Base-by-base conservation (phyloP, 2,113 vertebrate species). In the Atherinomorus stipes region DNA sequence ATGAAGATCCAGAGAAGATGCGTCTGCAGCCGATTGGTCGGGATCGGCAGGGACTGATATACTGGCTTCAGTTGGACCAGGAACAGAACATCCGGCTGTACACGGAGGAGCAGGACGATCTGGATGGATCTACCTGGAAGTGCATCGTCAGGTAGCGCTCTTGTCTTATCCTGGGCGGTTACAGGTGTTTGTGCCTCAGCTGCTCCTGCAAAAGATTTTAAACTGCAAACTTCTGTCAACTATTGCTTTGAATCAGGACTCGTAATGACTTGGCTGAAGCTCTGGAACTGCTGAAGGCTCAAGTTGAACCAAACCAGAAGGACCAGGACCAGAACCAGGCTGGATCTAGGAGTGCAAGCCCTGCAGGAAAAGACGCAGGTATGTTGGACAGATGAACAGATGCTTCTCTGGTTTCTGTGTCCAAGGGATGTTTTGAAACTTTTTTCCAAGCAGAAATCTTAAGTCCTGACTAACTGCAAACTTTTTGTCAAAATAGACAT, bases 41-140 rank as follows among this genome's bases (percentile, higher is more conserved):
- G 57, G 98, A 99, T 91, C 94, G 89, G 69, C 96, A 97, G 22
- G 98, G 98, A 6, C 89, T 99, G 56, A 95, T 97, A 93, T 99
- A 99, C 66, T 99, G 98, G 98, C 96, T 97, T 38, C 98, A 99
- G 88, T 84, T 96, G 89, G 98, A 99, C 89, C 96, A 96, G 49
- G 97, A 99, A 81, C 96, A 98, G 87, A 99, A 99, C 15, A 95
- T 99, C 68, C 93, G 98, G 59, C 93, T 99, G 90, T 99, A 99
- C 83, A 96, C 97, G 19, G 98, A 99, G 88, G 98, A 99, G 70
- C 98, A 99, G 90, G 98, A 99, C 45, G 98, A 99, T 75, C 93
- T 95, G 85, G 96, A 99, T 54, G 97, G 96, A 11, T 96, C 97
- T 42, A 96, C 97, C 0, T 99, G 97, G 97, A 98, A 93, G 67